A percentile compares a stretch with the other conserved stretches of the same genome.
phyloP scores from a whole-genome alignment of 92 coral and sea anemone species.

The Micromussa lordhowensis region DNA sequence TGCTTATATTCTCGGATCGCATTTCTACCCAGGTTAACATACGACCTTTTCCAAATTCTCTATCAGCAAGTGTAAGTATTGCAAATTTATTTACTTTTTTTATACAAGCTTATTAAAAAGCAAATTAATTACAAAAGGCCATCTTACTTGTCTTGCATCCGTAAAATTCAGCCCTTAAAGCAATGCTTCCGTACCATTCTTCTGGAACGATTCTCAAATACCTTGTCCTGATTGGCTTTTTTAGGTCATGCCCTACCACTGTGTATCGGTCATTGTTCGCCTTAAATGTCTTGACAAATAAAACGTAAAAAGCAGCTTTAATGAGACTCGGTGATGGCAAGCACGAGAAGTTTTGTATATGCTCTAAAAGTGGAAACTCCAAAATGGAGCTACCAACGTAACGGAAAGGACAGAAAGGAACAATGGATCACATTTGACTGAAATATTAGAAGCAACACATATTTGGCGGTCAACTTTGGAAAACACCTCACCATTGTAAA shows the following conservation, averaged over 20 bases:
- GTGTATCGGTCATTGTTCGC: slow-evolving; percentile 29
- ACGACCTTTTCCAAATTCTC: too few relatives aligned
- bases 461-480: not conserved
- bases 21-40: too few relatives aligned
- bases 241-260: slow-evolving; percentile 8
- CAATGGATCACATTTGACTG: too few relatives aligned
- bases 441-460: not conserved
- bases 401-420: not conserved
- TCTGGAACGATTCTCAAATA: slow-evolving; percentile 14
- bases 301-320: not conserved
- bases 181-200: not conserved
- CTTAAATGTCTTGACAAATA: not conserved
- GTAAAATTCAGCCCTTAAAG: slow-evolving; percentile 20
- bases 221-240: slow-evolving; percentile 2
- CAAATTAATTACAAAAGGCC: not conserved
- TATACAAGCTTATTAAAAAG: not conserved
- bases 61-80: too few relatives aligned
- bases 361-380: not conserved
- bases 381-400: not conserved
- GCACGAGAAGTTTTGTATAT: not conserved
- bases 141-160: slow-evolving; percentile 31
- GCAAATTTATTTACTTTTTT: too few relatives aligned
- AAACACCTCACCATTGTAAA: not conserved
- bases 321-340: not conserved
- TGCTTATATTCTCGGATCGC: too few relatives aligned